Evolutionary conservation across 2,888 invertebrate genomes (phyloP), one percentile per base, ranked within the genome.

Genomic region (Rotaria sp.): DNA sequence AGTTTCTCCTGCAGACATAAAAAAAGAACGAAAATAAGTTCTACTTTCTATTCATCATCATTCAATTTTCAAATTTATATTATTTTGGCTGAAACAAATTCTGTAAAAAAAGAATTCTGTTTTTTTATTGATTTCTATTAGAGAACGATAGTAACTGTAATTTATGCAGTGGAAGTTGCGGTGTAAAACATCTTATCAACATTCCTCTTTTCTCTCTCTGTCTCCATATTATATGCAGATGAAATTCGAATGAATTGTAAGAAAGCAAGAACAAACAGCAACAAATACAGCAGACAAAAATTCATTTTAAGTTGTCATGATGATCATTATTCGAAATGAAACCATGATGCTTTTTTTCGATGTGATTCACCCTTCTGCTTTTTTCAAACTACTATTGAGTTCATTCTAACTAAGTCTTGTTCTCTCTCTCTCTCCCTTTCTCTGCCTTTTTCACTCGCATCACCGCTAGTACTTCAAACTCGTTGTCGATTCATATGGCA

Each of bases 401-500:
- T 67, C 67, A 67, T 30, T 18, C 50, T 50, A 50, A 13, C 52
- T 41, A 5, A 41, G 3, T 52, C 52, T 52, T 7, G 1, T 24
- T 52, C 52, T 52, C 52, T 52, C 5, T 35, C 5, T 7, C 35
- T 30, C 26, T n/a, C n/a, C 7, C 59, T 59, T 8, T n/a, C n/a
- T 59, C 1, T 30, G 0, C 30, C 0, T 24, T 35, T 67, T 30
- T 67, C 67, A 35, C 67, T 18, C 35, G 18, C 67, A 67, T 67
- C 67, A 35, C 35, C 21, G 35, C 3, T 15, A 15, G 11, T 35
- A 67, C 67, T 67, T 67, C 35, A 67, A 35, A 35, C 35, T 67
- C 18, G 35, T 67, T 67, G 67, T 55, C 35, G 67, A 67, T 67
- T 67, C 67, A 30, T n/a, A n/a, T 67, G 67, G 67, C 67, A 67